Conservation (phyloP, 2,888 invertebrate genomes). For the Sphecodes monilicornis region DNA sequence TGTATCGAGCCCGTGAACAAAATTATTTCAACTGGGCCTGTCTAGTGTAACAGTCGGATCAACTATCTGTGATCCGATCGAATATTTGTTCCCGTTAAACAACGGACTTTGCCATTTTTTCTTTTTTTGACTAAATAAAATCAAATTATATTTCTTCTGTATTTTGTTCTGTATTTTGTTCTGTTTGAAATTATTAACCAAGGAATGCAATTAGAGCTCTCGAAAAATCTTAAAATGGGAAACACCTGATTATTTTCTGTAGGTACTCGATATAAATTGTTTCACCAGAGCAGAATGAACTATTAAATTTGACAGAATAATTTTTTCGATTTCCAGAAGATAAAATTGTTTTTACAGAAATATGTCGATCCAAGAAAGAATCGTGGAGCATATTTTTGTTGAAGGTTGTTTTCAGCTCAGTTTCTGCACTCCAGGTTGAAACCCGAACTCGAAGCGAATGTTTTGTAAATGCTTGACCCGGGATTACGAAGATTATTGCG, state of each 20-base stretch:
- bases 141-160: neutral
- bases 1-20: neutral
- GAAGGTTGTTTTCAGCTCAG: neutral
- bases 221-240: neutral
- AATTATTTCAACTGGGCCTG: neutral
- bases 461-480: conserved; percentile 71
- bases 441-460: conserved; percentile 45
- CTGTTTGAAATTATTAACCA: neutral
- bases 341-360: neutral
- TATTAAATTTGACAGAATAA: neutral
- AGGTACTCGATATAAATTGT: too few species aligned
- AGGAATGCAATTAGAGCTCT: neutral
- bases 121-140: too few species aligned
- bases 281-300: too few species aligned
- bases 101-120: neutral
- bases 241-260: too few species aligned
- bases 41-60: neutral
- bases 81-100: neutral
- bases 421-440: neutral
- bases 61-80: neutral
- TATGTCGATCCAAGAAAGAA: neutral
- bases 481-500: conserved; percentile 82
- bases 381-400: neutral
- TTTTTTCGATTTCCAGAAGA: neutral
- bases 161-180: neutral